Conservation (phyloP, 2,797 vertebrate genomes). For the Schizopygopsis malacanthus region DNA sequence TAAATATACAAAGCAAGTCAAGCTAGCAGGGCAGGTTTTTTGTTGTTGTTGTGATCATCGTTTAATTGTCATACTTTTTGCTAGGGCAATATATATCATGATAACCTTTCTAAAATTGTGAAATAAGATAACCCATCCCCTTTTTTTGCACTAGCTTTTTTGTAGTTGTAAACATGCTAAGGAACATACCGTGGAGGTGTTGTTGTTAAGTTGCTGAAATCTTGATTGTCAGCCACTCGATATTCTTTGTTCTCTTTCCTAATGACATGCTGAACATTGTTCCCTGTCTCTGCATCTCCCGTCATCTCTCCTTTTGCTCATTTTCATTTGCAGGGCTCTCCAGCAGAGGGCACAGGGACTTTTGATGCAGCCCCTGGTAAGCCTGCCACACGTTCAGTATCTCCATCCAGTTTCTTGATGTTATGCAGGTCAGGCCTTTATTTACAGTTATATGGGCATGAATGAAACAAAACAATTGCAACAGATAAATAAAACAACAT, state of each 20-base stretch:
- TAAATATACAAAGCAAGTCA: not conserved
- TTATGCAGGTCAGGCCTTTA: not conserved
- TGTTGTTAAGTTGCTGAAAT: not conserved
- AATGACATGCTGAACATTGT: not conserved
- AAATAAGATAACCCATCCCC: not conserved
- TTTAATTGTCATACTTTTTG: not conserved
- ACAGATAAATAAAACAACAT: not conserved
- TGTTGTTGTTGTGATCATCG: not conserved
- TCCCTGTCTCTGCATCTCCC: not conserved
- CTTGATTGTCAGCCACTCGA: not conserved
- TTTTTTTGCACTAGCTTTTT: not conserved
- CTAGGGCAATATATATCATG: not conserved
- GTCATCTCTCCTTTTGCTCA: not conserved
- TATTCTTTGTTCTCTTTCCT: constrained; percentile 1
- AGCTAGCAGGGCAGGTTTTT: not conserved
- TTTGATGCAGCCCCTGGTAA: constrained; percentile 69
- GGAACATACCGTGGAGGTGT: not conserved
- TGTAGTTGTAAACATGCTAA: not conserved
- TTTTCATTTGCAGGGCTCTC: constrained; percentile 74
- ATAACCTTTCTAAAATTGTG: not conserved
- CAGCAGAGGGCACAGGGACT: constrained; percentile 77
- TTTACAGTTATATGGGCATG: not conserved
- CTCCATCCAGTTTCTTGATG: not conserved
- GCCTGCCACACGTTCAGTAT: constrained; percentile 57
- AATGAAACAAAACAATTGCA: not conserved